Percentiles rank a stretch among this genome's conserved stretches.
phyloP scores from a whole-genome alignment of 1,140 invertebrate species.

The Brachionus plicatilis region DNA sequence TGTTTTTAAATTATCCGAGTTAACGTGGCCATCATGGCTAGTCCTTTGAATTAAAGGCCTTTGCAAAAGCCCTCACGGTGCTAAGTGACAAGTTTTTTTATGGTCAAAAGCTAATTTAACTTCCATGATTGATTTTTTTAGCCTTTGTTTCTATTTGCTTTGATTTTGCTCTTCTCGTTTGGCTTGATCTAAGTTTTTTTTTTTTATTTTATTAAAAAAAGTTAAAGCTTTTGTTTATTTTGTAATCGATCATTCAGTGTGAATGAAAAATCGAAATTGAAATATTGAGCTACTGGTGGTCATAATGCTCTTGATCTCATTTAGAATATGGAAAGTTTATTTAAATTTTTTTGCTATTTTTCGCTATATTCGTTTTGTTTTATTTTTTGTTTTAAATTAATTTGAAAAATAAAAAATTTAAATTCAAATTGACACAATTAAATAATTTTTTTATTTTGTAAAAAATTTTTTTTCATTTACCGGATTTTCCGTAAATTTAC shows the following conservation, averaged over 20 bases:
- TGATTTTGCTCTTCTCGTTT: not conserved
- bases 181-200: not conserved
- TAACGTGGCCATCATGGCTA: not conserved
- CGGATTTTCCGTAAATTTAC: too few relatives aligned
- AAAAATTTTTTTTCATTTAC: too few relatives aligned
- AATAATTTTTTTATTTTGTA: not conserved
- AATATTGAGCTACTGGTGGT: not conserved
- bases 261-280: not conserved
- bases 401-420: not conserved
- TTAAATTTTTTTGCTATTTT: not conserved
- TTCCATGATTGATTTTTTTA: not conserved
- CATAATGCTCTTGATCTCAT: not conserved
- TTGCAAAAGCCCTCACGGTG: not conserved
- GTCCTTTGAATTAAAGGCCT: not conserved
- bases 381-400: not conserved
- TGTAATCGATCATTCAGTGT: not conserved
- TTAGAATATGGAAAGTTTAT: not conserved
- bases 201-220: not conserved
- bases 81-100: not conserved
- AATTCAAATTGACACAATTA: not conserved
- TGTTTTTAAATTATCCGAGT: not conserved
- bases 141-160: not conserved
- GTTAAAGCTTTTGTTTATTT: not conserved
- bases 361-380: not conserved
- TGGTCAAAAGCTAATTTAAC: not conserved